These are phyloP conservation scores for Speoplatyrhinus poulsoni DNA, from an alignment of 2,113 vertebrate species.

Conservation along the genomic window DNA sequence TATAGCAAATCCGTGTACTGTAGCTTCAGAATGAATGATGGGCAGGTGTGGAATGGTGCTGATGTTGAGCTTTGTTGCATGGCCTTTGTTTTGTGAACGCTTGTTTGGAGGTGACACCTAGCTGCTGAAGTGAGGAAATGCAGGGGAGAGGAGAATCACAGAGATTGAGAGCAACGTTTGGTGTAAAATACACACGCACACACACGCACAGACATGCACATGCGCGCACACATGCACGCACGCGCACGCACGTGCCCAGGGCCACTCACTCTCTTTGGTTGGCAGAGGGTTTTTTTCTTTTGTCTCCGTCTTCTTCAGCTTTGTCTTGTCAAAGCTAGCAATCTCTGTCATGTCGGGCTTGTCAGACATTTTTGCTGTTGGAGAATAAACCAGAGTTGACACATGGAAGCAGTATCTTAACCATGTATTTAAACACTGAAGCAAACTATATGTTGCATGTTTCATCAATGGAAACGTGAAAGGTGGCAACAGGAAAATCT, in stretches of 20 bases:
- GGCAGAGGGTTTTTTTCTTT: conserved; percentile 89
- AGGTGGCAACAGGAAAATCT: too few species aligned
- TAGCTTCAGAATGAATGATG: conserved; percentile 4
- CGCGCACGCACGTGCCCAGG: background rate
- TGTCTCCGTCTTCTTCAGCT: conserved; percentile 90
- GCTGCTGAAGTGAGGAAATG: conserved; percentile 43
- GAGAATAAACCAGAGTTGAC: conserved; percentile 26
- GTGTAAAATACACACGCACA: background rate
- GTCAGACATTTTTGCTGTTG: conserved; percentile 84
- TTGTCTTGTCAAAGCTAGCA: conserved; percentile 87
- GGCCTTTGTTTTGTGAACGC: conserved; percentile 16
- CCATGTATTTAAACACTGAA: conserved; percentile 28
- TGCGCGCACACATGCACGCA: background rate
- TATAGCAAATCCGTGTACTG: conserved; percentile 1
- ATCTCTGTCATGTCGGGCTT: conserved; percentile 88
- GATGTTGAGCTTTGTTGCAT: conserved; percentile 38
- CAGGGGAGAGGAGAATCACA: conserved; percentile 18
- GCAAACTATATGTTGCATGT: background rate
- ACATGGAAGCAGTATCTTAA: conserved; percentile 34
- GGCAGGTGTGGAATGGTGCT: conserved; percentile 21
- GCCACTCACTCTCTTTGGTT: conserved; percentile 88
- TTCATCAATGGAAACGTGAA: too few species aligned
- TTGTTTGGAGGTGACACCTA: conserved; percentile 24
- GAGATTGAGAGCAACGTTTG: conserved; percentile 3
- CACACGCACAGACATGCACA: background rate